Base-by-base conservation (phyloP, 1,140 invertebrate species). In the Drosophila setifemur region DNA sequence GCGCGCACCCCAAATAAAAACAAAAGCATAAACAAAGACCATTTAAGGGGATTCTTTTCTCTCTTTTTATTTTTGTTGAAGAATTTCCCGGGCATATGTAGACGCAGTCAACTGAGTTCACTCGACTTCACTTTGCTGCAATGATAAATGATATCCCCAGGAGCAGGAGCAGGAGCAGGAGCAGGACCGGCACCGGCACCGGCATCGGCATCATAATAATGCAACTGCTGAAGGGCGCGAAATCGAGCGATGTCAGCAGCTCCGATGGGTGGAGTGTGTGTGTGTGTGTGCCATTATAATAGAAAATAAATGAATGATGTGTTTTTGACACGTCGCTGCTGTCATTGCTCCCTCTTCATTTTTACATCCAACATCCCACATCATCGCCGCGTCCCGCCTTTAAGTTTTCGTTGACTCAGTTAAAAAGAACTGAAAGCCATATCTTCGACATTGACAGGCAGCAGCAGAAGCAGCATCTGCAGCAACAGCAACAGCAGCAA, bases 301-400 rank as follows among this genome's bases (percentile, higher is more conserved):
- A 88, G 86, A 88, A 88, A 88, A 88, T 88, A 88, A 79, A 88
- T 88, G 86, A 88, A 89, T 88, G 86, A 88, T 88, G 77, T 88
- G 79, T 86, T 88, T 88, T 72, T 88, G 86, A 88, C 86, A 88
- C 73, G 81, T 79, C 73, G 79, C 61, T 66, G 81, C 67, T 86
- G 81, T 86, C 75, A 71, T 74, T 73, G 81, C 57, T 68, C 75
- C 42, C 67, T 53, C 72, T 85, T 76, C 68, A 82, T 73, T 86
- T 81, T 86, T 63, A 29, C 52, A 26, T 26, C 6, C 2, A 31
- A 78, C 70, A 70, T 78, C 64, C 70, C 45, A 50, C 33, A 47
- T 72, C 73, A 47, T 72, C 73, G 44, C 68, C 37, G 43, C 35
- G 67, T 40, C 33, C 7, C 57, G 67, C 63, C 73, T 73, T 73